Evolutionary conservation across 2,888 invertebrate genomes (phyloP).

Genomic region (Plebejus argus): DNA sequence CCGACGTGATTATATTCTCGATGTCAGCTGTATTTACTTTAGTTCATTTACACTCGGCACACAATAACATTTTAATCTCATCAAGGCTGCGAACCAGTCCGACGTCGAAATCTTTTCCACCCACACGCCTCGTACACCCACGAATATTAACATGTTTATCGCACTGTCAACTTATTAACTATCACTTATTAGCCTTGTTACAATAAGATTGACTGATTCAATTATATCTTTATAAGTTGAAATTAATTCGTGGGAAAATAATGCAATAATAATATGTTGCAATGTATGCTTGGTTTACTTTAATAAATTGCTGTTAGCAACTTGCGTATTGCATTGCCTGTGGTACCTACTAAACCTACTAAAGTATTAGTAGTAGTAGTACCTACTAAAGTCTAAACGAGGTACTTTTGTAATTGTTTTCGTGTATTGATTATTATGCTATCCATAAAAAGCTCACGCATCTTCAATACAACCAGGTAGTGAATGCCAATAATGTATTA

Average conservation of each 20-base stretch:
- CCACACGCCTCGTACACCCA: slow-evolving; percentile 17
- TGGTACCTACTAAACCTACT: no score
- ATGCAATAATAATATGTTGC: neutral
- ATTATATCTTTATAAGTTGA: neutral
- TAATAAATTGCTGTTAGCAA: neutral
- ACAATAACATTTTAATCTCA: slow-evolving; percentile 21
- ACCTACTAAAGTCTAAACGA: neutral
- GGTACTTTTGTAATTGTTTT: neutral
- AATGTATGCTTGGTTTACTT: neutral
- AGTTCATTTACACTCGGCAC: slow-evolving; percentile 19
- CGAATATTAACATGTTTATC: slow-evolving; percentile 6
- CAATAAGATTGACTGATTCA: slow-evolving; percentile 17
- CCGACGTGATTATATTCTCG: slow-evolving; percentile 10
- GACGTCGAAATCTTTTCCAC: slow-evolving; percentile 23
- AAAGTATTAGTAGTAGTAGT: neutral
- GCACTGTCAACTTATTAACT: slow-evolving; percentile 4
- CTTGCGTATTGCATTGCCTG: neutral
- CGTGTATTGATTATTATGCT: neutral
- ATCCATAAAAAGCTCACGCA: neutral
- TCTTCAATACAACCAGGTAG: slow-evolving; percentile 5
- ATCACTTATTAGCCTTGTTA: slow-evolving; percentile 11
- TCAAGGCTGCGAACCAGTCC: slow-evolving; percentile 18
- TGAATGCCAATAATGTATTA: neutral
- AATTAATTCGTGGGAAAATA: neutral
- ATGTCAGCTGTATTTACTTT: slow-evolving; percentile 21